These are phyloP conservation scores for Acronicta psi DNA, from an alignment of 2,888 invertebrate genomes.

Conservation along the genomic window DNA sequence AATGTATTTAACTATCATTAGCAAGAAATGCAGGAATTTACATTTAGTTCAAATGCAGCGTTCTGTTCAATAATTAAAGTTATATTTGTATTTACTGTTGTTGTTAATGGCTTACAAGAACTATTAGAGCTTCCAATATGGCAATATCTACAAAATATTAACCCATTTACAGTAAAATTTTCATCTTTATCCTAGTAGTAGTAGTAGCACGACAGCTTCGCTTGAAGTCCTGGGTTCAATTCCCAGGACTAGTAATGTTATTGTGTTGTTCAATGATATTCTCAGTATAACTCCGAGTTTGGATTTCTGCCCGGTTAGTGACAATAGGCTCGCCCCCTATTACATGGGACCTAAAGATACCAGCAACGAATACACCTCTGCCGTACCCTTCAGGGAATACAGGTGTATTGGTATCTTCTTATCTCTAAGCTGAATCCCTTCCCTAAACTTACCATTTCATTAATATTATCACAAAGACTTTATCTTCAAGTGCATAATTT, in stretches of 20 bases:
- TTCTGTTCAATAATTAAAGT: background rate
- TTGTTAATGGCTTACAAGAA: background rate
- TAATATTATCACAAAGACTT: constrained; percentile 10
- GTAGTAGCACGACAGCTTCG: no score
- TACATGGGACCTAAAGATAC: no score
- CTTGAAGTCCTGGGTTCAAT: no score
- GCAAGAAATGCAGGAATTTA: background rate
- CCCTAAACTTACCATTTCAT: background rate
- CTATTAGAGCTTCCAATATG: background rate
- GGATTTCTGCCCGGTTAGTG: no score
- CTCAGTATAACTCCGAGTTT: no score
- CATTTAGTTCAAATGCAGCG: constrained; percentile 10
- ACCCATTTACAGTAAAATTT: background rate
- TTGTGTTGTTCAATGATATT: no score
- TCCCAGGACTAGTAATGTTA: no score
- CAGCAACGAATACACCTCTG: no score
- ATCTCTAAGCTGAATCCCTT: background rate
- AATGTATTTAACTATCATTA: background rate
- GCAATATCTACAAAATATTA: background rate
- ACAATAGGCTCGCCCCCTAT: no score
- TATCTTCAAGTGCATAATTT: constrained; percentile 34
- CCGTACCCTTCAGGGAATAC: no score
- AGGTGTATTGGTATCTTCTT: no score
- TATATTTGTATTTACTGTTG: constrained; percentile 7
- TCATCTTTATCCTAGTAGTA: no score